Base-by-base conservation (phyloP, 1,140 invertebrate species). In the Drosophila micromelanica region DNA sequence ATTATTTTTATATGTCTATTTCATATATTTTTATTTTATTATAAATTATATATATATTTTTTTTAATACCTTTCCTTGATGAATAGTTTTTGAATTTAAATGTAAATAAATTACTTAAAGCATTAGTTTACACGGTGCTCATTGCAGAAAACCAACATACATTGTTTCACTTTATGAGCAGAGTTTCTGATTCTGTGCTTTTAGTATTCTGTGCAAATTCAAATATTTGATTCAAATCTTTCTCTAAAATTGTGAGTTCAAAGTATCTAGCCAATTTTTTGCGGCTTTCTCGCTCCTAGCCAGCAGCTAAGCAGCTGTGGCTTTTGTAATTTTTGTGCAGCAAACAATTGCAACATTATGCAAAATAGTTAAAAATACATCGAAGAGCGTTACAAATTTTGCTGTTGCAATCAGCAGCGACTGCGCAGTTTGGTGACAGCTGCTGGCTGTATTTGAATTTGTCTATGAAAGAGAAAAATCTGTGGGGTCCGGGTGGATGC, bases 341-440 rank as follows among this genome's bases (percentile, higher is more conserved):
- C 13, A 2, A 11, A 43, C 46, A 37, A 27, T 27, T 13, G 2
- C 32, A 70, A 61, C 60, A 63, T 78, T 81, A 84, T 80, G 73
- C 73, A 84, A 84, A 84, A 59, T 52, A 76, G 63, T 60, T 70
- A 77, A 69, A 85, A 73, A 73, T 61, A 80, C 73, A 84, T 77
- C 60, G 80, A 77, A 67, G 68, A 67, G 67, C 51, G 52, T 57
- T 70, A 54, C 48, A 85, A 76, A 79, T 76, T 85, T 79, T 85
- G 80, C 80, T 67, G 54, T 84, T 67, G 63, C 59, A 67, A 79
- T 72, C 59, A 74, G 57, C 43, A 57, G n/a, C 17, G 8, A 5
- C n/a, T 2, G 40, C 27, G 17, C 45, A 43, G 57, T 62, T 74
- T 37, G 62, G 64, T 17, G 54, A 40, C 67, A 70, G 55, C 61